A percentile compares a stretch with the other conserved stretches of the same genome.
Evolutionary conservation across 2,113 vertebrate species (phyloP).

Genomic region (Trochalopteron elliotii): DNA sequence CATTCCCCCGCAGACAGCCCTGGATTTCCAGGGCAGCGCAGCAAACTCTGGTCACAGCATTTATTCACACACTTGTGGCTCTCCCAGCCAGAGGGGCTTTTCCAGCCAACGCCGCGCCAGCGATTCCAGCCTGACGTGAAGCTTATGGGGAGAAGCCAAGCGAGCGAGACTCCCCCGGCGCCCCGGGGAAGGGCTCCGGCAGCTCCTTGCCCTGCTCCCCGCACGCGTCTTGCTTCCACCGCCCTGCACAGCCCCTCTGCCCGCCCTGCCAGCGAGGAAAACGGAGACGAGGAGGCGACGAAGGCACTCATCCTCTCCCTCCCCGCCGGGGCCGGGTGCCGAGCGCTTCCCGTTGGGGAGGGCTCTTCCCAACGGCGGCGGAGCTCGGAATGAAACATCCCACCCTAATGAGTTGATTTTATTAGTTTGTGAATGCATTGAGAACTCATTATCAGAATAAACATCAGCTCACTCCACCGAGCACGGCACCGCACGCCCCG

Average conservation of each 20-base stretch:
- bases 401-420: constrained; percentile 80
- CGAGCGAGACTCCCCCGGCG: background rate
- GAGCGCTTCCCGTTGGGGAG: background rate
- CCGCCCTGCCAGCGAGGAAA: background rate
- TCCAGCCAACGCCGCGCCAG: background rate
- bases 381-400: constrained; percentile 70
- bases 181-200: background rate
- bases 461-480: constrained; percentile 67
- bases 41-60: background rate
- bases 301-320: background rate
- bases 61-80: constrained; percentile 54
- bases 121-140: constrained; percentile 13
- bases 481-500: background rate
- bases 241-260: background rate
- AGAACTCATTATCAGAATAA: constrained; percentile 79
- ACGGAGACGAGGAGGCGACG: rapidly evolving
- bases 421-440: constrained; percentile 74
- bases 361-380: constrained; percentile 57
- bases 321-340: background rate
- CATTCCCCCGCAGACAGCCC: background rate
- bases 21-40: background rate
- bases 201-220: background rate
- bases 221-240: background rate
- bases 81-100: constrained; percentile 38
- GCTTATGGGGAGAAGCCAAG: constrained; percentile 53